Percentiles rank a stretch among this genome's conserved stretches.
phyloP scores from a whole-genome alignment of 2,797 vertebrate species.

The Pseudochirops corinnae region DNA sequence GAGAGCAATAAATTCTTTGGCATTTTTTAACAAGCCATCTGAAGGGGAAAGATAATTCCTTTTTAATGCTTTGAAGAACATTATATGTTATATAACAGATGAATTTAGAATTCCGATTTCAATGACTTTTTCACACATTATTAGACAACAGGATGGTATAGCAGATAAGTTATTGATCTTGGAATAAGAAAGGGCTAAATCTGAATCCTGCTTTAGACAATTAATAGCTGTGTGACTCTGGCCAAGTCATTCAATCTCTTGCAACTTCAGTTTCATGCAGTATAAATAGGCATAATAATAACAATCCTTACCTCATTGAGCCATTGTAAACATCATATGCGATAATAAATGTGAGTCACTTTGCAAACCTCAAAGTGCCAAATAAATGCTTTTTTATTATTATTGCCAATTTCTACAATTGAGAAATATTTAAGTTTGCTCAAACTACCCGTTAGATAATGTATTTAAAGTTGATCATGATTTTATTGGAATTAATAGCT shows the following conservation, averaged over 20 bases:
- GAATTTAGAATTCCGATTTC: not conserved
- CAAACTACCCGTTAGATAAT: not conserved
- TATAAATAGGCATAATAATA: not conserved
- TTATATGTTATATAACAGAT: not conserved
- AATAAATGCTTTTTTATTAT: not conserved
- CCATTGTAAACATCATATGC: not conserved
- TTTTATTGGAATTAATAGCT: not conserved
- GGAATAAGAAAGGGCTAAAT: not conserved
- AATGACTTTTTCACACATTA: not conserved
- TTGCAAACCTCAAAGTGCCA: not conserved
- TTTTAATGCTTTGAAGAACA: not conserved
- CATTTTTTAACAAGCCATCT: slow-evolving; percentile 4
- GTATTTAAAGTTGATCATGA: not conserved
- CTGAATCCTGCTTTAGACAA: not conserved
- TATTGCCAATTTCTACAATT: not conserved
- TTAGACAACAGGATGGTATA: not conserved
- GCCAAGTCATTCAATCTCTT: not conserved
- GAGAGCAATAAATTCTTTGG: not conserved
- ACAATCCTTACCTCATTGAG: not conserved
- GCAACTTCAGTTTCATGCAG: not conserved
- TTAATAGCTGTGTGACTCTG: too few species aligned
- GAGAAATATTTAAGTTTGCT: not conserved
- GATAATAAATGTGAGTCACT: not conserved
- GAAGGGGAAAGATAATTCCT: not conserved
- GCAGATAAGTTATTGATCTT: not conserved